phyloP scores from a whole-genome alignment of 2,797 vertebrate genomes.

The Cyclopterus lumpus region DNA sequence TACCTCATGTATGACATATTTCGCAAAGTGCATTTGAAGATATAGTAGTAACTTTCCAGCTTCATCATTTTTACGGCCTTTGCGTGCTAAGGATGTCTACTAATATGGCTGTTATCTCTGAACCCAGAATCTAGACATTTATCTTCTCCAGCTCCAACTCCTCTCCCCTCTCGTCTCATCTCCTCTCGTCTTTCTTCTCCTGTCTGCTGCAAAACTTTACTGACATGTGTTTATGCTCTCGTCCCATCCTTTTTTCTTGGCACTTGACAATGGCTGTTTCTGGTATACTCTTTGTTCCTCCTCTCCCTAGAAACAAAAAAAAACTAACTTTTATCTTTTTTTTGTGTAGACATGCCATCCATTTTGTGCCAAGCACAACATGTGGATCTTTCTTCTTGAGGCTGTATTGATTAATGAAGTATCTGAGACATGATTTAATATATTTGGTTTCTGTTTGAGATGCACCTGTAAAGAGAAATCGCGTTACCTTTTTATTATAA shows the following conservation, averaged over 20 bases:
- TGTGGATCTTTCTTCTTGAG: slow-evolving; percentile 55
- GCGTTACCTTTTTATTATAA: slow-evolving; percentile 24
- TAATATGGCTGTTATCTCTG: slow-evolving; percentile 62
- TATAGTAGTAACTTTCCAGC: slow-evolving; percentile 23
- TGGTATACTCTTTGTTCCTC: slow-evolving; percentile 63
- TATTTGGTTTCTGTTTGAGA: slow-evolving; percentile 42
- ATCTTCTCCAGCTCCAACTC: slow-evolving; percentile 54
- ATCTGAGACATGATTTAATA: slow-evolving; percentile 53
- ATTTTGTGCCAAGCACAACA: slow-evolving; percentile 48
- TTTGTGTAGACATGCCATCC: slow-evolving; percentile 52
- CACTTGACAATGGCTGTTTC: slow-evolving; percentile 62
- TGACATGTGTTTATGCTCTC: slow-evolving; percentile 62
- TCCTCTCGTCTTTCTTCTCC: slow-evolving; percentile 48
- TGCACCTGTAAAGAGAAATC: background rate
- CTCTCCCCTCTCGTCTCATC: slow-evolving; percentile 45
- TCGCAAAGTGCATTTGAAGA: slow-evolving; percentile 35
- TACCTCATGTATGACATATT: slow-evolving; percentile 24
- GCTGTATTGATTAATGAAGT: slow-evolving; percentile 51
- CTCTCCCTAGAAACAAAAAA: slow-evolving; percentile 52
- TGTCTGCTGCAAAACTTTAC: slow-evolving; percentile 55
- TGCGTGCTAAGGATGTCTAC: slow-evolving; percentile 54
- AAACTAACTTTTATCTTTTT: slow-evolving; percentile 48
- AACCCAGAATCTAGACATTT: slow-evolving; percentile 58
- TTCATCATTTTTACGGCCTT: slow-evolving; percentile 46
- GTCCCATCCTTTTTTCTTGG: slow-evolving; percentile 56